Base-by-base conservation (phyloP, 2,888 invertebrate genomes). In the Anarsia innoxiella region DNA sequence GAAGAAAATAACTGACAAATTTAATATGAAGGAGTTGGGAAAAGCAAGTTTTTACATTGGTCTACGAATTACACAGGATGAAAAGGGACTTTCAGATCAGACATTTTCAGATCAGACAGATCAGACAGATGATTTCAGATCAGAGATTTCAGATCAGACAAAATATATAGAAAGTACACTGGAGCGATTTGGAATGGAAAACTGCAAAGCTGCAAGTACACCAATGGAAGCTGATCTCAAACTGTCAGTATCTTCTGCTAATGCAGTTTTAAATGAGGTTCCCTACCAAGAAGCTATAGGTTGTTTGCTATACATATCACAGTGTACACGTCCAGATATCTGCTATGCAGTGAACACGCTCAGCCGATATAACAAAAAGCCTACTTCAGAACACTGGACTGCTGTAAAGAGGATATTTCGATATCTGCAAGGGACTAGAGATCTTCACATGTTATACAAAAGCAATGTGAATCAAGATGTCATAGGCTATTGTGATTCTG, bases 1-100 rank as follows among this genome's bases (percentile, higher is more conserved):
- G 23, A 8, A 37, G 9, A 10, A 11, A 11, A 23, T 42, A 14
- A 8, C 6, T 12, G 16, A 8, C 12, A 10, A 36, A 2, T 45
- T 45, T 23, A 37, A 36, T 10, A 37, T 39, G n/a, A 46, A 49
- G 25, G 41, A 48, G 14, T 31, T 48, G 31, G 45, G 48, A 12
- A 12, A 41, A 9, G 13, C 44, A 14, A 41, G 32, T 36, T 31
- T 43, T 10, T 48, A 48, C 32, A 23, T 48, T 19, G 43, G 46
- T 19, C 28, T 48, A 32, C 29, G 27, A 25, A 38, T 23, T 23
- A 36, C 16, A 8, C 33, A 10, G 30, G 33, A 15, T 9, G 26
- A 15, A 9, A 10, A 5, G 30, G 41, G 2, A 27, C 9, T 29
- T 8, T 40, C n/a, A n/a, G n/a, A n/a, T n/a, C n/a, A n/a, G n/a